These are phyloP conservation scores for Nibea albiflora DNA, from an alignment of 2,113 vertebrate genomes.

Conservation along the genomic window DNA sequence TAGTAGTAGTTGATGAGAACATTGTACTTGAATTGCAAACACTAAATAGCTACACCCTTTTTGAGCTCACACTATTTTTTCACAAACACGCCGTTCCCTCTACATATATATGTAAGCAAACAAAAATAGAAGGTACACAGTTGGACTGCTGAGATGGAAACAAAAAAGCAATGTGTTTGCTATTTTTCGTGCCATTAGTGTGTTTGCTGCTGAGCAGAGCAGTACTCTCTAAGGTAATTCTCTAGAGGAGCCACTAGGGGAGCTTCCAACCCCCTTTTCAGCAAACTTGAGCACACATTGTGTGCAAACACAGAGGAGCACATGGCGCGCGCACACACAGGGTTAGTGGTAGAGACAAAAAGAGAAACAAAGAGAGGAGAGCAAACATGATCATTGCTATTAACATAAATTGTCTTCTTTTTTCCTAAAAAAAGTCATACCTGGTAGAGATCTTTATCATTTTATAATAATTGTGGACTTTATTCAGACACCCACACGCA, in stretches of 20 bases:
- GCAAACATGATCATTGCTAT: conserved; percentile 32
- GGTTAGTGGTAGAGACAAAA: conserved; percentile 28
- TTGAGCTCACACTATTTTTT: conserved; percentile 65
- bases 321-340: conserved; percentile 7
- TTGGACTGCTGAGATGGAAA: conserved; percentile 71
- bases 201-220: conserved; percentile 71
- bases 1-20: conserved; percentile 80
- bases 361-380: conserved; percentile 39
- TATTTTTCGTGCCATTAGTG: conserved; percentile 76
- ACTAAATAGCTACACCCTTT: conserved; percentile 79
- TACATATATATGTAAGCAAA: conserved; percentile 67
- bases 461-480: conserved; percentile 11
- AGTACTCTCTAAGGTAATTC: conserved; percentile 74
- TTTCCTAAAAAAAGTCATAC: neutral
- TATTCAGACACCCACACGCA: conserved; percentile 22
- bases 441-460: conserved; percentile 10
- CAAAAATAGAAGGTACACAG: conserved; percentile 73
- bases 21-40: conserved; percentile 80
- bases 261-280: conserved; percentile 76
- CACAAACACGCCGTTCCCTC: conserved; percentile 69
- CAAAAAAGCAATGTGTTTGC: conserved; percentile 72
- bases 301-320: conserved; percentile 45
- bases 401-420: conserved; percentile 1
- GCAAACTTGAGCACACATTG: conserved; percentile 56
- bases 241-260: conserved; percentile 83